Base-by-base conservation (phyloP, 1,140 invertebrate species). In the Chionoecetes opilio region DNA sequence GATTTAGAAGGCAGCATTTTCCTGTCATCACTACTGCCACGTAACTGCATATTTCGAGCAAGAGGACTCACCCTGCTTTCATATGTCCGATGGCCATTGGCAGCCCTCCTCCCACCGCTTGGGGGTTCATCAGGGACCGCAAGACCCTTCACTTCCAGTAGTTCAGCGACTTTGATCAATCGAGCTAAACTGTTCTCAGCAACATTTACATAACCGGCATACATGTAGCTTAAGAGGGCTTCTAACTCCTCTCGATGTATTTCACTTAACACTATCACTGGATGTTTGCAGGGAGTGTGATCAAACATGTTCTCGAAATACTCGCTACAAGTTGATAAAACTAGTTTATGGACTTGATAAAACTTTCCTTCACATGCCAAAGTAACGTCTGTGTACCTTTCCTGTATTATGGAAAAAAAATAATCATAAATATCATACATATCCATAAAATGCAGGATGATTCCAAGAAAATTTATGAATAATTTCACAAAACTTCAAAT, bases 71-170 rank as follows among this genome's bases (percentile, higher is more conserved):
- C 17, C 63, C 82, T 84, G 63, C 32, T 82, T n/a, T 92, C 82
- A 92, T 37, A 84, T 9, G 31, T 82, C 21, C 75, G 37, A 9
- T 92, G 91, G 31, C 63, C 32, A 84, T 84, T 34, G 11, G 35
- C 26, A 38, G 75, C 82, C 26, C 26, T 92, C 37, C 84, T 92
- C 17, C 37, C 37, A 38, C 82, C 38, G 34, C 37, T 92, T 17
- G 63, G 91, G 9, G 91, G 91, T 89, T 95, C 94, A 95, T 95
- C 94, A 34, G 96, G 96, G 32, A 96, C 94, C 46, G 94, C 94
- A 35, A 95, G 82, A 82, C 94, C 94, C 31, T 95, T 95, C n/a
- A 95, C 92, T 87, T 95, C 63, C n/a, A 95, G 82, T 41, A 92
- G 89, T 91, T 95, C 94, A n/a, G 94, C 94, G 84, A 93, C 94